Percentiles rank a stretch among this genome's conserved stretches.
Evolutionary conservation across 2,113 vertebrate species (phyloP).

Genomic region (Oceanodroma tethys): DNA sequence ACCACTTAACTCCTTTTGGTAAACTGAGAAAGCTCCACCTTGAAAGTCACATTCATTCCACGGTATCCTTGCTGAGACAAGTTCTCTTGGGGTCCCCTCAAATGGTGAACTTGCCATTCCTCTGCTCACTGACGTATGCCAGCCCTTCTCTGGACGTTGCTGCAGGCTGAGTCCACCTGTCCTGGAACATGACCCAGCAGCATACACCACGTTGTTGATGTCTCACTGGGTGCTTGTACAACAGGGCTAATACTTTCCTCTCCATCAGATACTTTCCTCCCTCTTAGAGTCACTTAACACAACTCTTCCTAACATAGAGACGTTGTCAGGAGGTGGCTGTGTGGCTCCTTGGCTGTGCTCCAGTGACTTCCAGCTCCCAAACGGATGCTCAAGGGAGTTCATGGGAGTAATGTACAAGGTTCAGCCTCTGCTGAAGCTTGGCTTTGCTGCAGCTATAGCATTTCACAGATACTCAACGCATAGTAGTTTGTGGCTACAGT

Average conservation of each 20-base stretch:
- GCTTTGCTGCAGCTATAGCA: not conserved
- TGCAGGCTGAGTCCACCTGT: not conserved
- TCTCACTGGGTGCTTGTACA: not conserved
- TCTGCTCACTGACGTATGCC: not conserved
- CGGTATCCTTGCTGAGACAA: not conserved
- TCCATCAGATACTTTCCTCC: not conserved
- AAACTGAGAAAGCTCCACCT: not conserved
- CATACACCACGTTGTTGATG: rapidly evolving
- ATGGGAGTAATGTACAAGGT: not conserved
- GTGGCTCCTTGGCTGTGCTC: not conserved
- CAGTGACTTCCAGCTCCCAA: not conserved
- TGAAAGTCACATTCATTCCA: not conserved
- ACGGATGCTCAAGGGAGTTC: rapidly evolving
- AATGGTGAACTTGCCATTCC: not conserved
- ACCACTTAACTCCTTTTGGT: not conserved
- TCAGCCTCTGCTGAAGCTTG: not conserved
- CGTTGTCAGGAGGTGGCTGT: rapidly evolving
- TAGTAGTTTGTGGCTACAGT: not conserved
- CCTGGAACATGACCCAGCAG: not conserved
- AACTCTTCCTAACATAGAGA: not conserved
- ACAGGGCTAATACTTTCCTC: not conserved
- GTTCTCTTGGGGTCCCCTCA: not conserved
- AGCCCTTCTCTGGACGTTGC: not conserved
- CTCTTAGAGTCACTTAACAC: not conserved
- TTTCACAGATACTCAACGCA: not conserved